These are phyloP conservation scores for Rhopalosiphum maidis DNA, from an alignment of 1,140 invertebrate species.

Conservation along the genomic window DNA sequence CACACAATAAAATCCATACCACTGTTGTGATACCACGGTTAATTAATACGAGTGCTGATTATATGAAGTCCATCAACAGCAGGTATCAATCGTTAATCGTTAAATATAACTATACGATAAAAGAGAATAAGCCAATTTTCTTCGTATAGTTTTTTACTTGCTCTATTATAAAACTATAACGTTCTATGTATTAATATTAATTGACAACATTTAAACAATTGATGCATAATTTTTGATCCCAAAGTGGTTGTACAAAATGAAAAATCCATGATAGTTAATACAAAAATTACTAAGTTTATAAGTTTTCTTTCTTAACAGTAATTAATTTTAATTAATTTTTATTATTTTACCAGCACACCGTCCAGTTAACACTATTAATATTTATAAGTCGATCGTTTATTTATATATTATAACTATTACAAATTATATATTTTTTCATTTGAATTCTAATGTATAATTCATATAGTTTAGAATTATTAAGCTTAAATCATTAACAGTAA, in stretches of 20 bases:
- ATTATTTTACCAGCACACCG: not conserved
- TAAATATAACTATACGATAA: not conserved
- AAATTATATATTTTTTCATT: not conserved
- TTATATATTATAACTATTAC: not conserved
- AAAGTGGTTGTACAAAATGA: not conserved
- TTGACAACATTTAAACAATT: not conserved
- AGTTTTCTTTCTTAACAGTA: not conserved
- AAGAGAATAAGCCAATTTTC: not conserved
- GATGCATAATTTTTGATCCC: not conserved
- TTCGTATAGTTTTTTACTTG: not conserved
- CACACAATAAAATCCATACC: slow-evolving; percentile 59
- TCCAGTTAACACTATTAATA: not conserved
- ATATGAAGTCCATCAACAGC: slow-evolving; percentile 60
- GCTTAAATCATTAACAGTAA: too few species aligned
- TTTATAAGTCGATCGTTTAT: not conserved
- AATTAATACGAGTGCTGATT: slow-evolving; percentile 60
- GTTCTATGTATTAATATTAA: not conserved
- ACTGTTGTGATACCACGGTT: slow-evolving; percentile 60
- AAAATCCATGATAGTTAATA: not conserved
- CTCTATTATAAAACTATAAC: not conserved
- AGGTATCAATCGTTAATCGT: slow-evolving; percentile 58
- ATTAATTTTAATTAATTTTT: not conserved
- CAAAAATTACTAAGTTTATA: not conserved
- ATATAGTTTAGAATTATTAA: not conserved
- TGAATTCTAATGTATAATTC: not conserved